Percentiles rank a stretch among this genome's conserved stretches.
Evolutionary conservation across 2,888 invertebrate genomes (phyloP).

Genomic region (Thymelicus sylvestris): DNA sequence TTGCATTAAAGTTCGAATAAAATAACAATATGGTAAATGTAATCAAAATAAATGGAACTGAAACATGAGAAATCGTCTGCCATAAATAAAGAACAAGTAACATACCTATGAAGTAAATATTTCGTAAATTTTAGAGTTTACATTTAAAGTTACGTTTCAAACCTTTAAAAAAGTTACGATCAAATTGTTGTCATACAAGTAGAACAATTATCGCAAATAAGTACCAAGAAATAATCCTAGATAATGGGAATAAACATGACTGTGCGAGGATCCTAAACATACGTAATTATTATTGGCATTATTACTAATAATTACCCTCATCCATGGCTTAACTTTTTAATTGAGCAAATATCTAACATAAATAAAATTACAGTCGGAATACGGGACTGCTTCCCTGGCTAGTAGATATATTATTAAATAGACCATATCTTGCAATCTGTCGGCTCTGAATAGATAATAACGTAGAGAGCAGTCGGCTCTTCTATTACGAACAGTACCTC

Average conservation of each 20-base stretch:
- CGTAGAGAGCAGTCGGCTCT: conserved; percentile 42
- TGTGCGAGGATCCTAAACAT: conserved; percentile 7
- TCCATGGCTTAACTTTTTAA: conserved; percentile 8
- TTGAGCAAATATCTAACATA: conserved; percentile 26
- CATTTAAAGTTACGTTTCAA: conserved; percentile 8
- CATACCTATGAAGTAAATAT: background rate
- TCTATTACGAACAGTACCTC: conserved; percentile 62
- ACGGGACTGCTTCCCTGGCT: conserved; percentile 53
- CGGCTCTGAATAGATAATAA: conserved; percentile 72
- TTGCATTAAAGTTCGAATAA: no score
- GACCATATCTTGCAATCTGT: conserved; percentile 70
- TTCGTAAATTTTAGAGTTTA: background rate
- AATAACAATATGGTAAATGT: no score
- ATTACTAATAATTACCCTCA: conserved; percentile 3
- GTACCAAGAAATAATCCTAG: conserved; percentile 13
- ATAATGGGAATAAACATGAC: conserved; percentile 3
- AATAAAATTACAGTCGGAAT: conserved; percentile 42
- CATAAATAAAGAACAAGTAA: background rate
- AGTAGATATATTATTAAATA: conserved; percentile 69
- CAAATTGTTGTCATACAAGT: conserved; percentile 4
- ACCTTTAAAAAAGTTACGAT: conserved; percentile 8
- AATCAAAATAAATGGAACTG: background rate
- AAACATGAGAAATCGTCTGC: background rate
- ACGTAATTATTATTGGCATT: conserved; percentile 2
- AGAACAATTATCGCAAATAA: conserved; percentile 18